Evolutionary conservation across 2,113 vertebrate species (phyloP).

Genomic region (Dendropsophus ebraccatus): DNA sequence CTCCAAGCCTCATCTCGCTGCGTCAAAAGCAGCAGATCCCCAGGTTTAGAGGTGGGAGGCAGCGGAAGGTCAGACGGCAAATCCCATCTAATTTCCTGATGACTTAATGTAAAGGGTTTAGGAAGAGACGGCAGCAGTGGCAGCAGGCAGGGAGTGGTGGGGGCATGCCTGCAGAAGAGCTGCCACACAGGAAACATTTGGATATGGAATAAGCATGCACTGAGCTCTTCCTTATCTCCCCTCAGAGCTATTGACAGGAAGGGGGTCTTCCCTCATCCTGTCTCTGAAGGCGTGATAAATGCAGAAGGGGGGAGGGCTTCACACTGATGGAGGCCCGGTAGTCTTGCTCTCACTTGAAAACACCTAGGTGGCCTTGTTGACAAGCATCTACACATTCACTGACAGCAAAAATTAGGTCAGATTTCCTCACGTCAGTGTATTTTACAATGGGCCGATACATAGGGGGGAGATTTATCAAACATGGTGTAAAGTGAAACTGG

Average conservation of each 20-base stretch:
- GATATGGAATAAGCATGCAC: constrained; percentile 31
- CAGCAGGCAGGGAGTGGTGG: constrained; percentile 29
- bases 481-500: too few species aligned
- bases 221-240: constrained; percentile 34
- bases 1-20: constrained; percentile 38
- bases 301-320: not conserved
- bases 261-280: constrained; percentile 48
- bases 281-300: constrained; percentile 42
- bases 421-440: not conserved
- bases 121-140: constrained; percentile 15
- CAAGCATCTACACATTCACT: not conserved
- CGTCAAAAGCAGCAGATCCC: constrained; percentile 46
- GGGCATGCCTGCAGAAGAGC: constrained; percentile 27
- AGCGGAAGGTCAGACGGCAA: constrained; percentile 55
- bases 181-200: constrained; percentile 51
- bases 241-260: constrained; percentile 36
- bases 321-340: not conserved
- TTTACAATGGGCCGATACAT: not conserved
- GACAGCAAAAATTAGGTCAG: not conserved
- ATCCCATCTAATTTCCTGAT: constrained; percentile 59
- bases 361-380: not conserved
- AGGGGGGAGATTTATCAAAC: too few species aligned
- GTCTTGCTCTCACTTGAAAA: not conserved
- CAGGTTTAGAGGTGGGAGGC: constrained; percentile 45
- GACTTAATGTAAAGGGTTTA: constrained; percentile 54